Percentiles rank a stretch among this genome's conserved stretches.
These are phyloP conservation scores for Chrysomela aeneicollis DNA, from an alignment of 2,888 invertebrate species.

Conservation along the genomic window DNA sequence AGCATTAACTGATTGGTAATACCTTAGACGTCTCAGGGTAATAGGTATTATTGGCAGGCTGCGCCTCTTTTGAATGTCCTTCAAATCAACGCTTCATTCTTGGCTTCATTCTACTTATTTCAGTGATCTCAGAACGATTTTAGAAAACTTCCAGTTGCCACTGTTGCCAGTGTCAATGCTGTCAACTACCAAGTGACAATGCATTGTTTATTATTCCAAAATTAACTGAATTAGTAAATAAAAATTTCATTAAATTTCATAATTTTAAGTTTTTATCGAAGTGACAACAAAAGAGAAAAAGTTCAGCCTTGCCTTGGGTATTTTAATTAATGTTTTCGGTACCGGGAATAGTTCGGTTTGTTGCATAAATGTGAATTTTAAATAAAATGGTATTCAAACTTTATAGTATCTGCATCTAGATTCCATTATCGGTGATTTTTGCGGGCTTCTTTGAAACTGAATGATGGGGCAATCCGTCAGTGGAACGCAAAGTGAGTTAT, in stretches of 20 bases:
- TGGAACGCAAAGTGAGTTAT: conserved; percentile 21
- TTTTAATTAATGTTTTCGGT: background rate
- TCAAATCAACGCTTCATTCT: too few relatives aligned
- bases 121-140: too few relatives aligned
- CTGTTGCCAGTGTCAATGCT: too few relatives aligned
- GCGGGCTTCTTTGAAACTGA: background rate
- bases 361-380: background rate
- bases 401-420: too few relatives aligned
- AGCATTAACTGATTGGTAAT: too few relatives aligned
- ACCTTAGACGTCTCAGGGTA: too few relatives aligned
- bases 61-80: too few relatives aligned
- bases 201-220: too few relatives aligned
- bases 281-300: conserved; percentile 7
- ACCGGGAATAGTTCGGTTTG: background rate
- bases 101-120: too few relatives aligned
- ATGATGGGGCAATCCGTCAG: conserved; percentile 16
- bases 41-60: too few relatives aligned
- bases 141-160: too few relatives aligned
- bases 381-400: conserved; percentile 5
- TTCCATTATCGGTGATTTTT: background rate
- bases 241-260: background rate
- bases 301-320: background rate
- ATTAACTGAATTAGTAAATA: background rate
- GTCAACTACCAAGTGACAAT: too few relatives aligned
- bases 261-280: background rate